Evolutionary conservation across 1,140 invertebrate species (phyloP), one percentile per base, ranked within the genome.

Genomic region (Drosophila serrata): DNA sequence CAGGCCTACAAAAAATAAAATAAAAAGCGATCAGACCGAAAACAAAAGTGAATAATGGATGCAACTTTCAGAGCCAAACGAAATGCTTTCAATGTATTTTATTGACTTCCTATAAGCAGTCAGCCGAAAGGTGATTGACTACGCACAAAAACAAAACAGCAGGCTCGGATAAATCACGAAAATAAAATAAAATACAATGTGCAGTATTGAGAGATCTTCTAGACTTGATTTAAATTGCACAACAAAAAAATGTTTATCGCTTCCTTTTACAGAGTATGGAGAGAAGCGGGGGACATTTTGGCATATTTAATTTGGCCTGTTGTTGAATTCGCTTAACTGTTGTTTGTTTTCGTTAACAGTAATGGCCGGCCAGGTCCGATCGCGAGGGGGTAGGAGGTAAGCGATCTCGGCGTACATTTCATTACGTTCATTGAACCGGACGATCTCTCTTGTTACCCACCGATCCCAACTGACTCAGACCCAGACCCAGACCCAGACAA

Each of bases 301-400:
- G 62, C 78, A 85, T 77, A 82, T 82, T 82, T 75, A 61, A 63
- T 76, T 81, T 85, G 59, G 67, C 63, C 27, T 73, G 69, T 73
- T 63, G 75, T 53, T 79, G 78, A 75, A 51, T 81, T 81, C 63
- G 72, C 59, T 82, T 84, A 88, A 88, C 82, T 87, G 79, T 86
- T 87, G 75, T 82, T 86, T 86, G 79, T 86, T 86, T 86, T 87
- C 59, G 82, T 88, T 88, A 87, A 88, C 84, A 79, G 85, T 88
- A 88, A 84, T 88, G 84, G 72, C 72, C 67, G 51, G 72, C 57
- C 46, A 40, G 56, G 24, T 35, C 37, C 67, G 68, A 22, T 24
- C n/a, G 53, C 33, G 24, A 22, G 37, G 31, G 3, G 33, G 15
- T 19, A 15, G 3, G 19, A 35, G 40, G 57, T 51, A 49, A 9